phyloP scores from a whole-genome alignment of 2,113 vertebrate genomes.

The Pseudonaja textilis region DNA sequence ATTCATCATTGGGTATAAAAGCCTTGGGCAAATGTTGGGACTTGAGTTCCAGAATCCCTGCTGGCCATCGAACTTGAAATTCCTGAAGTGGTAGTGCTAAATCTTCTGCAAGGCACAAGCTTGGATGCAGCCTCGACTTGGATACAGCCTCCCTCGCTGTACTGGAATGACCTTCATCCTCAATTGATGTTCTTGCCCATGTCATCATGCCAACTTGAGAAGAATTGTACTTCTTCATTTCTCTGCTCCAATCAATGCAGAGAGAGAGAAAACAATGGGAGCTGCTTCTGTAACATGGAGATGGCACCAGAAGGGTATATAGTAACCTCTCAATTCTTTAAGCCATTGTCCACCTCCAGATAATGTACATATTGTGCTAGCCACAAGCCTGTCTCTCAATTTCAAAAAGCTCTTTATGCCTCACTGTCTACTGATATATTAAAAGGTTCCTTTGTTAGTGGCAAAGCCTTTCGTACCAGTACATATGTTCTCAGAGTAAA shows the following conservation, averaged over 20 bases:
- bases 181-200: constrained; percentile 2
- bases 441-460: constrained; percentile 63
- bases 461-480: constrained; percentile 44
- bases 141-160: background rate
- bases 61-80: background rate
- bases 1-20: background rate
- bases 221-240: constrained; percentile 23
- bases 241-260: constrained; percentile 4
- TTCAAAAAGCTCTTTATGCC: constrained; percentile 52
- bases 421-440: constrained; percentile 47
- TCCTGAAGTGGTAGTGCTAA: background rate
- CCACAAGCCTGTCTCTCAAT: constrained; percentile 45
- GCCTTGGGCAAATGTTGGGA: background rate
- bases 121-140: background rate
- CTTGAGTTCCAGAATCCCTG: background rate
- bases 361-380: constrained; percentile 55
- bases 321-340: constrained; percentile 50
- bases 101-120: background rate
- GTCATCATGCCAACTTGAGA: constrained; percentile 15
- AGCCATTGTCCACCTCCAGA: constrained; percentile 43
- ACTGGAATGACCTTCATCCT: constrained; percentile 13
- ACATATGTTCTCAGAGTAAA: constrained; percentile 57
- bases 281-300: constrained; percentile 39
- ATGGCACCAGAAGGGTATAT: constrained; percentile 21
- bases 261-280: constrained; percentile 10